Evolutionary conservation across 2,888 invertebrate species (phyloP), one percentile per base, ranked within the genome.

Genomic region (Andrena praecox): DNA sequence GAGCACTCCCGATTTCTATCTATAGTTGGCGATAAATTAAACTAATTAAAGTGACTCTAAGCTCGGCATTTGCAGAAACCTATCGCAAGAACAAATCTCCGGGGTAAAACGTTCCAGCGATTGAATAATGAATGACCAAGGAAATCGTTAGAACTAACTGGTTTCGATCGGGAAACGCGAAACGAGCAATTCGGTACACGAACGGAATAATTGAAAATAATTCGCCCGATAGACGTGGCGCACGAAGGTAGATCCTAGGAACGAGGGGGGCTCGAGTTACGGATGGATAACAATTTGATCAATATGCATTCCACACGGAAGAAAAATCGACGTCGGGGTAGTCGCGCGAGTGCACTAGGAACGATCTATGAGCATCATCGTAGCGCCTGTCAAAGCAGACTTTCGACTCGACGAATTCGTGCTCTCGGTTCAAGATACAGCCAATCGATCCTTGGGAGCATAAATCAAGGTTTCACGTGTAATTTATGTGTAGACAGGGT

Each of bases 121-220:
- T 50, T 35, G 82, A 76, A 74, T 80, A 79, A 76, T 64, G 76
- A 76, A 73, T 71, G 68, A 42, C 52, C 60, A 48, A 67, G 72
- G 59, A 75, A 81, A 66, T 71, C 42, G 33, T 63, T 59, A 50
- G 71, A 68, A 54, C 27, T 29, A 60, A 42, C 27, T 29, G 27
- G 60, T 33, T 56, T 59, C 67, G 6, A 5, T 29, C 5, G 59
- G 8, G 72, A 29, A 7, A 27, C 16, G 69, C 31, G 59, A 62
- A 29, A 29, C 54, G 24, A 42, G 59, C 50, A n/a, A 56, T 70
- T 75, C 50, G 16, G 7, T 12, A 12, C 35, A 81, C 63, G 74
- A n/a, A 52, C 50, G 31, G 59, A 70, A 69, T 70, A 75, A 81
- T 87, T 78, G 85, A 86, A 77, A 74, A 77, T 85, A 87, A 87